Evolutionary conservation across 2,797 vertebrate species (phyloP).

Genomic region (Scolopax rusticola): DNA sequence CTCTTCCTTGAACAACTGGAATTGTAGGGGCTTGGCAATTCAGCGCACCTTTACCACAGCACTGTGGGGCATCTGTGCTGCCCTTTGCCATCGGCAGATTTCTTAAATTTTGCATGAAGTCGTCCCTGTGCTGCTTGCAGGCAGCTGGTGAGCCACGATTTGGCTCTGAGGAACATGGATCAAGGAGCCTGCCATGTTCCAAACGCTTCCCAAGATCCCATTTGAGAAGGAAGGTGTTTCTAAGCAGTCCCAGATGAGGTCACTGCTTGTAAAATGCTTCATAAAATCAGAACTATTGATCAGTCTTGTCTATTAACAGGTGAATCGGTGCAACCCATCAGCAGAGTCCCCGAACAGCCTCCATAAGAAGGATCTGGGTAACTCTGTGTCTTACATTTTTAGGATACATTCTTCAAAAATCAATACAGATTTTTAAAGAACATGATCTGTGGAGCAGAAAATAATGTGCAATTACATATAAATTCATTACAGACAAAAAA

Average conservation of each 20-base stretch:
- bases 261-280: background rate
- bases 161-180: background rate
- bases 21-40: background rate
- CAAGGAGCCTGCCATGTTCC: accelerated
- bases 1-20: background rate
- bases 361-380: background rate
- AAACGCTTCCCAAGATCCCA: background rate
- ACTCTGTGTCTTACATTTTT: background rate
- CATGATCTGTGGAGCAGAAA: background rate
- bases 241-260: background rate
- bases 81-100: background rate
- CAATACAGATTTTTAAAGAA: background rate
- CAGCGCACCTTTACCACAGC: background rate
- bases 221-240: background rate
- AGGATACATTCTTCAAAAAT: background rate
- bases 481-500: background rate
- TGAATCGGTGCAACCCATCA: background rate
- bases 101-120: accelerated
- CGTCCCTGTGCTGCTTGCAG: background rate
- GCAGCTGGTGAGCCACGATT: background rate
- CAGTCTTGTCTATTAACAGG: background rate
- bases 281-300: background rate
- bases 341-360: background rate
- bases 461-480: background rate
- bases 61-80: accelerated